Conservation (phyloP, 2,888 invertebrate genomes). For the Watsonalla cultraria region DNA sequence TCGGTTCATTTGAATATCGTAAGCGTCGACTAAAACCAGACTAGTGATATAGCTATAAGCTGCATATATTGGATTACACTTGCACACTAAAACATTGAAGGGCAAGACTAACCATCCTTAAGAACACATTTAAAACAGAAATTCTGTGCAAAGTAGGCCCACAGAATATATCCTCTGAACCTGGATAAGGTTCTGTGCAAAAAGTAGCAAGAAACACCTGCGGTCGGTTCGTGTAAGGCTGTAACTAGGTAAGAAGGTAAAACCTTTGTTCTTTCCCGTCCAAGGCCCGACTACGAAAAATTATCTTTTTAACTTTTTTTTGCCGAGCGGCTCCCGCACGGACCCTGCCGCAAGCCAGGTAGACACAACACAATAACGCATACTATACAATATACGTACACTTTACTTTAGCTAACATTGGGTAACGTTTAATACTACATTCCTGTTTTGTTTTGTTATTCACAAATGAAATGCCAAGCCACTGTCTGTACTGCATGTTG, state of each 20-base stretch:
- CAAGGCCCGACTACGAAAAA: conserved; percentile 63
- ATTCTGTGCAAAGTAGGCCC: conserved; percentile 27
- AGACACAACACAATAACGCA: conserved; percentile 60
- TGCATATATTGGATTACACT: too few species aligned
- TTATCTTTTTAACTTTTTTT: conserved; percentile 71
- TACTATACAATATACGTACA: conserved; percentile 23
- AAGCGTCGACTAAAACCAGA: conserved; percentile 9
- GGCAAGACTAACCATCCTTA: conserved; percentile 6
- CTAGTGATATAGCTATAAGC: conserved; percentile 10
- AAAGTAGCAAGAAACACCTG: conserved; percentile 72
- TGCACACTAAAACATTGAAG: too few species aligned
- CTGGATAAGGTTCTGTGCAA: conserved; percentile 22
- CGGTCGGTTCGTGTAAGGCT: conserved; percentile 61
- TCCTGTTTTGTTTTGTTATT: too few species aligned
- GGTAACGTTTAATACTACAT: not conserved
- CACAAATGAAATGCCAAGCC: too few species aligned
- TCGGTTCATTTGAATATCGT: conserved; percentile 19
- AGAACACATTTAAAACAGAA: conserved; percentile 51
- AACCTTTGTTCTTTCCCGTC: conserved; percentile 70
- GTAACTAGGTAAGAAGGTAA: conserved; percentile 65
- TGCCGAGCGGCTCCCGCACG: conserved; percentile 57
- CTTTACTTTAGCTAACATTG: not conserved
- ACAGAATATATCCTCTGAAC: not conserved
- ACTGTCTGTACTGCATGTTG: too few species aligned
- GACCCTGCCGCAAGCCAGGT: conserved; percentile 56